Evolutionary conservation across 2,888 invertebrate species (phyloP).

Genomic region (Dolichopus griseipennis): DNA sequence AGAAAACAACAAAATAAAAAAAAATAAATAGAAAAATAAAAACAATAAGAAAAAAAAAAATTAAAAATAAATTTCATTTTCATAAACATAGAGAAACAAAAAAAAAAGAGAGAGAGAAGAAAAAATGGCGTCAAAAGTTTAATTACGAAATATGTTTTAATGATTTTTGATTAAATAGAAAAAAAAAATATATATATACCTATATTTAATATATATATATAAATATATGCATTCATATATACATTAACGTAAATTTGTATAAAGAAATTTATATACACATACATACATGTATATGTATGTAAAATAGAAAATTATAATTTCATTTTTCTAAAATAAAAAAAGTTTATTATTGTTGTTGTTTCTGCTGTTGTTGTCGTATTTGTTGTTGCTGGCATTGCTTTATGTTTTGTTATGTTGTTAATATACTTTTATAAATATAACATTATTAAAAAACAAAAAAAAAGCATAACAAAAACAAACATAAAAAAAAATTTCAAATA

Average conservation of each 20-base stretch:
- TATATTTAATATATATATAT: not conserved
- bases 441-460: not conserved
- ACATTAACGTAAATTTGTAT: not conserved
- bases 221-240: not conserved
- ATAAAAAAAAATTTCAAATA: not conserved
- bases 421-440: not conserved
- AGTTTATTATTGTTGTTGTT: not conserved
- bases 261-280: not conserved
- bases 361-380: too few relatives aligned
- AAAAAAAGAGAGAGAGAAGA: slow-evolving; percentile 21
- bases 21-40: too few relatives aligned
- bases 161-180: slow-evolving; percentile 11
- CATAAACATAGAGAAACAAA: slow-evolving; percentile 7
- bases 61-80: not conserved
- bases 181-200: not conserved
- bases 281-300: too few relatives aligned
- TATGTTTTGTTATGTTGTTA: too few relatives aligned
- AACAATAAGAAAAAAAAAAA: not conserved
- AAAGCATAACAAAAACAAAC: not conserved
- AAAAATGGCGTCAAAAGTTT: slow-evolving; percentile 29
- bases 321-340: too few relatives aligned
- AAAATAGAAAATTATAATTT: too few relatives aligned
- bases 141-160: slow-evolving; percentile 31
- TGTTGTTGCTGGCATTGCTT: too few relatives aligned
- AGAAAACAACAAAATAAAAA: not conserved